Conservation (phyloP, 1,140 invertebrate species). For the Penaeus indicus region DNA sequence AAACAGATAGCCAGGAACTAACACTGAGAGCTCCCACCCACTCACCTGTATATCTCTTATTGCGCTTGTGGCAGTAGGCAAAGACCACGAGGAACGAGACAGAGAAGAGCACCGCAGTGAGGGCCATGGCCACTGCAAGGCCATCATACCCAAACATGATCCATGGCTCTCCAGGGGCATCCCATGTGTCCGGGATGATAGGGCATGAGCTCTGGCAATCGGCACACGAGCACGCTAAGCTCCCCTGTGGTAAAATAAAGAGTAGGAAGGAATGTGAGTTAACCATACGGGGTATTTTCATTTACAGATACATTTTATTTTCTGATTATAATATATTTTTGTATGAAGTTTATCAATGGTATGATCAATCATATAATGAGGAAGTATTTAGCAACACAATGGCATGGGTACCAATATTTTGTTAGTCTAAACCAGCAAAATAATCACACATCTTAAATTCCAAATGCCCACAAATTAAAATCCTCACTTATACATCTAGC, state of each 20-base stretch:
- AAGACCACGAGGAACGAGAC: slow-evolving; percentile 65
- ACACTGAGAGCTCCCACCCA: not conserved
- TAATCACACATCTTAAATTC: slow-evolving; percentile 32
- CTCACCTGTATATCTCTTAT: slow-evolving; percentile 66
- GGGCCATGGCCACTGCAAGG: slow-evolving; percentile 65
- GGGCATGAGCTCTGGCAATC: slow-evolving; percentile 65
- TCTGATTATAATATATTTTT: no score
- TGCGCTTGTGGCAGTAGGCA: slow-evolving; percentile 66
- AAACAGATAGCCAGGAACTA: not conserved
- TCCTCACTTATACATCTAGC: no score
- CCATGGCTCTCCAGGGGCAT: slow-evolving; percentile 61
- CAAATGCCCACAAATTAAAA: not conserved
- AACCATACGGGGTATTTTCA: not conserved
- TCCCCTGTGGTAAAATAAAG: slow-evolving; percentile 36
- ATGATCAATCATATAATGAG: no score
- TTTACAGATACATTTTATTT: not conserved
- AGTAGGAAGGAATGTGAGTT: not conserved
- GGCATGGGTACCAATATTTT: no score
- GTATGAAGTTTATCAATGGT: no score
- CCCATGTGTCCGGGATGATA: slow-evolving; percentile 64
- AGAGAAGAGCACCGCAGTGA: slow-evolving; percentile 64
- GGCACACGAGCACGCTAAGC: slow-evolving; percentile 63
- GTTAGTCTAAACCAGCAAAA: not conserved
- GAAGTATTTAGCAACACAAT: no score
- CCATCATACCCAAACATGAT: slow-evolving; percentile 67